phyloP scores from a whole-genome alignment of 2,888 invertebrate species.

The Chydorus sphaericus region DNA sequence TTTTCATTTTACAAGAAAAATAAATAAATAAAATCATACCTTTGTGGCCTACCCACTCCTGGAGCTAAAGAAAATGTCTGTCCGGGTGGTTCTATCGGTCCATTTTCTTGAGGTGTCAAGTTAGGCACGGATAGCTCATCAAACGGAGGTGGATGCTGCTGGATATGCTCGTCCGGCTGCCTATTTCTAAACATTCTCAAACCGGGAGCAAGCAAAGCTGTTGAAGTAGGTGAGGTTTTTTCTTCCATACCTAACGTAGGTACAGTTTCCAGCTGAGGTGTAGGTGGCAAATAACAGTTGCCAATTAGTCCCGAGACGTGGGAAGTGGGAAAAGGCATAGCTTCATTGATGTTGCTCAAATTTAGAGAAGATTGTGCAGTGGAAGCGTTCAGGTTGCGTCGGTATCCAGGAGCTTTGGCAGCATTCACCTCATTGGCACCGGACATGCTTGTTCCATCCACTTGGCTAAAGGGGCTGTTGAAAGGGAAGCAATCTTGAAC shows the following conservation, averaged over 20 bases:
- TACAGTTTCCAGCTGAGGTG: too few relatives aligned
- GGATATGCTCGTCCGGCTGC: background rate
- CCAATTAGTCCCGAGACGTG: background rate
- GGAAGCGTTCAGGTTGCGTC: conserved; percentile 39
- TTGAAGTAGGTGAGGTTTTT: background rate
- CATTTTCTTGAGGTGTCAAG: too few relatives aligned
- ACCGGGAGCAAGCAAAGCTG: conserved; percentile 12
- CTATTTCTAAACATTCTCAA: too few relatives aligned
- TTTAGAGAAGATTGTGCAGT: background rate
- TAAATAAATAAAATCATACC: too few relatives aligned
- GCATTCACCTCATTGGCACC: conserved; percentile 48
- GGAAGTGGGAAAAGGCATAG: background rate
- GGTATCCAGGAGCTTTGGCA: conserved; percentile 80
- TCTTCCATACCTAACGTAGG: too few relatives aligned
- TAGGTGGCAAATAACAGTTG: background rate
- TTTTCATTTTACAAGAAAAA: too few relatives aligned
- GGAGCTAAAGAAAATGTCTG: background rate
- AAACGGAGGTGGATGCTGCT: conserved; percentile 29
- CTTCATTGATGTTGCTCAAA: too few relatives aligned
- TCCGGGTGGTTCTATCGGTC: too few relatives aligned
- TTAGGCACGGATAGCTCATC: conserved; percentile 23
- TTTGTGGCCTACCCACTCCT: background rate
- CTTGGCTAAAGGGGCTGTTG: conserved; percentile 55
- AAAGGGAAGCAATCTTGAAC: conserved; percentile 74
- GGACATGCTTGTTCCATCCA: conserved; percentile 45